phyloP scores from a whole-genome alignment of 2,888 invertebrate genomes.

The Apotomis betuletana region DNA sequence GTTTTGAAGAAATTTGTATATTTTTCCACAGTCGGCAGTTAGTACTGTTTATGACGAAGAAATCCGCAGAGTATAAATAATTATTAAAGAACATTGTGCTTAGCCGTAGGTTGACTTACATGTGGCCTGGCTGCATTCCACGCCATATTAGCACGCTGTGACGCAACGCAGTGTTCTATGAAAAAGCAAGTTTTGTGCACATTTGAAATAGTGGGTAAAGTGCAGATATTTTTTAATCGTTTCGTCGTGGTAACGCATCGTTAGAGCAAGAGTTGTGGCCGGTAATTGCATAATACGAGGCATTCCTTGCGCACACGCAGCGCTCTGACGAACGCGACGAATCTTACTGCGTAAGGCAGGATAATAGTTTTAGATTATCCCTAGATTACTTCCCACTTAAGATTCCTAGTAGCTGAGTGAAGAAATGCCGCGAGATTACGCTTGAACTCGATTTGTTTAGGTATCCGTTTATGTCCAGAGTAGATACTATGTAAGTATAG shows the following conservation, averaged over 20 bases:
- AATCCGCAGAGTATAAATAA: slow-evolving; percentile 1
- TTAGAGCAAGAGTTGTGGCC: slow-evolving; percentile 48
- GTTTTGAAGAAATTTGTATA: too few relatives aligned
- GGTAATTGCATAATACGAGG: slow-evolving; percentile 55
- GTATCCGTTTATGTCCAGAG: slow-evolving; percentile 43
- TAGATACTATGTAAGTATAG: not conserved
- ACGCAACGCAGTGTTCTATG: slow-evolving; percentile 50
- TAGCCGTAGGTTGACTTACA: slow-evolving; percentile 47
- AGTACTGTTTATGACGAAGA: not conserved
- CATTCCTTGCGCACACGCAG: slow-evolving; percentile 47
- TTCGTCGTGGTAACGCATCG: slow-evolving; percentile 37
- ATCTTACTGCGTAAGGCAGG: slow-evolving; percentile 55
- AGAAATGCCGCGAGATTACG: slow-evolving; percentile 57
- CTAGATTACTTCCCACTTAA: slow-evolving; percentile 69
- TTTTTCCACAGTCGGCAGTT: not conserved
- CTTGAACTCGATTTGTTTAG: slow-evolving; percentile 66
- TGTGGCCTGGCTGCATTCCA: slow-evolving; percentile 56
- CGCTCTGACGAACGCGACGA: slow-evolving; percentile 51
- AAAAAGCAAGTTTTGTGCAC: slow-evolving; percentile 45
- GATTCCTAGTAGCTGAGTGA: slow-evolving; percentile 64
- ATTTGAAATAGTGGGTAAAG: slow-evolving; percentile 36
- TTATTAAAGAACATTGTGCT: slow-evolving; percentile 17
- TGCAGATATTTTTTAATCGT: slow-evolving; percentile 37
- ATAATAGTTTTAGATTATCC: slow-evolving; percentile 51
- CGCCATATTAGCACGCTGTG: slow-evolving; percentile 53